Evolutionary conservation across 2,113 vertebrate species (phyloP).

Genomic region (Paramormyrops kingsleyae): DNA sequence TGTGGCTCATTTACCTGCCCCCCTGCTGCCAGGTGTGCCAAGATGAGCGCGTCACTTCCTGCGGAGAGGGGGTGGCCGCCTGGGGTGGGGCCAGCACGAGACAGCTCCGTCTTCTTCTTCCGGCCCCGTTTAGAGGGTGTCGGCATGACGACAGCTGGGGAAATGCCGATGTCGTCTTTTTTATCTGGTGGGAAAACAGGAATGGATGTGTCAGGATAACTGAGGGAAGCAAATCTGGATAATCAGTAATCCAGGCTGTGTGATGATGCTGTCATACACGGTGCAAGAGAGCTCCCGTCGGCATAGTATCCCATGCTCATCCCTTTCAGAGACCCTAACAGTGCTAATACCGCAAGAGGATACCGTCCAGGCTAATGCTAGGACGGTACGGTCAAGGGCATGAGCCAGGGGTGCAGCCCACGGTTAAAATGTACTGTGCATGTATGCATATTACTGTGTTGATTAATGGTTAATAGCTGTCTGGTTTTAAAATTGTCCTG

Average conservation of each 20-base stretch:
- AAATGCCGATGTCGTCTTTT: conserved; percentile 75
- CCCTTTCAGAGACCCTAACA: neutral
- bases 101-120: conserved; percentile 54
- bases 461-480: neutral
- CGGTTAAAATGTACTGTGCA: neutral
- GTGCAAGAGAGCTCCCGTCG: no score
- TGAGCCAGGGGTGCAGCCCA: neutral
- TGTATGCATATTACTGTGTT: neutral
- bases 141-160: conserved; percentile 66
- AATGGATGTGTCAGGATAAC: neutral
- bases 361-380: neutral
- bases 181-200: conserved; percentile 66
- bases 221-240: neutral
- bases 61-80: conserved; percentile 32
- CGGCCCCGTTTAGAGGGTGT: conserved; percentile 60
- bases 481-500: neutral
- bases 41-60: conserved; percentile 56
- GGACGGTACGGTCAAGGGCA: neutral
- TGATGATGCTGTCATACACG: neutral
- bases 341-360: conserved; percentile 29
- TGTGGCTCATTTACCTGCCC: conserved; percentile 50
- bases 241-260: neutral
- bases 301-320: neutral
- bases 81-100: conserved; percentile 35
- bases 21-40: conserved; percentile 57